These are phyloP conservation scores for Drosophila acutilabella DNA, from an alignment of 2,888 invertebrate species.

Conservation along the genomic window DNA sequence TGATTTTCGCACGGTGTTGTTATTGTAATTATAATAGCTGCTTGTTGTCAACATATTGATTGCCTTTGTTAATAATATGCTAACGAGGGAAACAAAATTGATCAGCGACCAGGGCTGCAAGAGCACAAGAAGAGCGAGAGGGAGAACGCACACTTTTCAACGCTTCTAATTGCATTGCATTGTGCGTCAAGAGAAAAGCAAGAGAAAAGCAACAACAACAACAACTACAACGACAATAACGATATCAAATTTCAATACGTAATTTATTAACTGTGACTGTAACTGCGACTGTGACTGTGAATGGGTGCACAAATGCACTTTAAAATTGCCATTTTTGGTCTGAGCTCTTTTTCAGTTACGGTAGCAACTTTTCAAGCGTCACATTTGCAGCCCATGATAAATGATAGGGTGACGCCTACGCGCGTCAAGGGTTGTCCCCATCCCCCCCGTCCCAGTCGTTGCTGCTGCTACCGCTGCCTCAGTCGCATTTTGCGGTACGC, in stretches of 20 bases:
- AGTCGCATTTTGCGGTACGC: conserved; percentile 73
- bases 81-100: conserved; percentile 24
- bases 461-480: no score
- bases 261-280: conserved; percentile 67
- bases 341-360: conserved; percentile 27
- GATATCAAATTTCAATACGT: conserved; percentile 69
- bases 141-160: conserved; percentile 12
- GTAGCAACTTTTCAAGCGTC: conserved; percentile 43
- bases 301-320: conserved; percentile 54
- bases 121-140: not conserved
- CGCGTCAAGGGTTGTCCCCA: conserved; percentile 71
- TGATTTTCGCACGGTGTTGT: conserved; percentile 31
- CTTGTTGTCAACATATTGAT: conserved; percentile 73
- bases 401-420: conserved; percentile 74
- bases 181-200: conserved; percentile 44
- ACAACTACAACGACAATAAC: conserved; percentile 21
- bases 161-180: conserved; percentile 69
- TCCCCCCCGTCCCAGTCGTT: conserved; percentile 37
- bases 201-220: conserved; percentile 5
- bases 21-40: conserved; percentile 57
- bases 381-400: conserved; percentile 63
- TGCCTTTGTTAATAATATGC: conserved; percentile 51
- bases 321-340: conserved; percentile 47
- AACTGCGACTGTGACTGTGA: conserved; percentile 47
- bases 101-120: conserved; percentile 20